Evolutionary conservation across 2,113 vertebrate genomes (phyloP), one percentile per base, ranked within the genome.

Genomic region (Empidonax alnorum): DNA sequence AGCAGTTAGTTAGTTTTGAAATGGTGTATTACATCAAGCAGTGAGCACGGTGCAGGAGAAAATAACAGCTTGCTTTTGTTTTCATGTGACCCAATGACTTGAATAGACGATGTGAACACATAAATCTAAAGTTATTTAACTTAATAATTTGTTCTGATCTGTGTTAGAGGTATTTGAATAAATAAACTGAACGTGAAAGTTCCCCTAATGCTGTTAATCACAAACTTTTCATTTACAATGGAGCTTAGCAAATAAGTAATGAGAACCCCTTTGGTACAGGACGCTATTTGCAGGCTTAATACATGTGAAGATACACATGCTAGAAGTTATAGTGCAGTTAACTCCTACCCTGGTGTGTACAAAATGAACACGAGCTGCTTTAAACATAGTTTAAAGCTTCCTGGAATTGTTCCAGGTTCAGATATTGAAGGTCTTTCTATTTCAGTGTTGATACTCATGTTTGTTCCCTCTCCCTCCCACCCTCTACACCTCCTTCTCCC

Each of bases 341-440:
- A 73, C 37, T 78, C 46, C n/a, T 77, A 25, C 31, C 19, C 7
- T 12, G 5, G 5, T 52, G 30, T 53, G 37, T 78, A 39, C 80
- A 92, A 90, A 93, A 94, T 59, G 9, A 88, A 78, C 14, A 82
- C 82, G 41, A 87, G 56, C 65, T 88, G 65, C 47, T 92, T 82
- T 89, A 62, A 87, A 71, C 56, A 71, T 42, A 63, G 27, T 78
- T 93, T 90, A 89, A 94, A 85, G 23, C 44, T 80, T 77, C 19
- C 59, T 93, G 87, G 82, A 92, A 14, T 61, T n/a, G 18, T 68
- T 93, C 61, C 83, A 92, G 27, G 31, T 81, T 90, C 65, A 79
- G 66, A 50, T 84, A 58, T 8, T 52, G 55, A 90, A 84, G 56
- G 3, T 76, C 31, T 78, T 83, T 66, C 23, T 72, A 3, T 46